These are phyloP conservation scores for Habropoda laboriosa DNA, from an alignment of 1,140 invertebrate genomes.

Conservation along the genomic window DNA sequence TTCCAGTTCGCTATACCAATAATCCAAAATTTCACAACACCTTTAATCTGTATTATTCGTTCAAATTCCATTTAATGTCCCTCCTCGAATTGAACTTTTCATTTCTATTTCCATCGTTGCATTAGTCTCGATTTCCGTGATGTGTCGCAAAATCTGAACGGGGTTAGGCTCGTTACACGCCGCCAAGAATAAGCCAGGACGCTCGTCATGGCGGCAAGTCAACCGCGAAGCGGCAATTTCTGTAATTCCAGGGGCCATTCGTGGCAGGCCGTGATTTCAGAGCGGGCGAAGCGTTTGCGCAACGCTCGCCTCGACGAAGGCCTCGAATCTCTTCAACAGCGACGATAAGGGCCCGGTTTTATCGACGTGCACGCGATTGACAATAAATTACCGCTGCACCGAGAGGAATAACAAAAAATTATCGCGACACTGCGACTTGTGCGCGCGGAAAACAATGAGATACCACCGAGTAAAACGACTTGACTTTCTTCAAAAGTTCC, in stretches of 20 bases:
- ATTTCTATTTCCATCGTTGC: not conserved
- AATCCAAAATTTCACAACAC: not conserved
- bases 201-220: slow-evolving; percentile 55
- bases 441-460: slow-evolving; percentile 19
- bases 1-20: not conserved
- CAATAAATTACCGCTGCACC: slow-evolving; percentile 19
- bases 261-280: slow-evolving; percentile 29
- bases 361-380: slow-evolving; percentile 33
- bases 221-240: slow-evolving; percentile 62
- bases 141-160: slow-evolving; percentile 29
- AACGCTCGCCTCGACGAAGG: slow-evolving; percentile 9
- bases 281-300: slow-evolving; percentile 27
- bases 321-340: not conserved
- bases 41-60: not conserved
- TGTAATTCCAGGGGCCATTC: slow-evolving; percentile 47
- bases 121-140: not conserved
- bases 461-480: not conserved
- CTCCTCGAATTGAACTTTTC: no score
- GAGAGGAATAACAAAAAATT: slow-evolving; percentile 23
- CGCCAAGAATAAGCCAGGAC: slow-evolving; percentile 35
- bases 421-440: not conserved
- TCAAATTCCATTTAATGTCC: not conserved
- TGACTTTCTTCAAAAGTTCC: not conserved
- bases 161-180: slow-evolving; percentile 41
- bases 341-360: slow-evolving; percentile 38